phyloP scores from a whole-genome alignment of 1,140 invertebrate genomes.

The Drosophila navojoa region DNA sequence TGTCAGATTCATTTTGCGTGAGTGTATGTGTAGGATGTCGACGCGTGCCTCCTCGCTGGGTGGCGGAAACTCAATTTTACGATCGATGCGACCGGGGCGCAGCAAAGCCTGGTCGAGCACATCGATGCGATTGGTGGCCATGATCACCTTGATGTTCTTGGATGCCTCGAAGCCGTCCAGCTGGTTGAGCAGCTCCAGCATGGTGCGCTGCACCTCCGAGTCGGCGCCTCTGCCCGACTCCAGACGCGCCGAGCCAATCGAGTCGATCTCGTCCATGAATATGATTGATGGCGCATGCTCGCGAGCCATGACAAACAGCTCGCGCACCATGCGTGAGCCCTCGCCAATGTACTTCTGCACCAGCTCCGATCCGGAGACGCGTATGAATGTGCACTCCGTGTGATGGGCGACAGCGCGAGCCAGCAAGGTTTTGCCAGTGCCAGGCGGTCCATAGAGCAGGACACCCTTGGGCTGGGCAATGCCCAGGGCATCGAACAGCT shows the following conservation, averaged over 20 bases:
- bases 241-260: constrained; percentile 92
- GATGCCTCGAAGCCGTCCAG: constrained; percentile 89
- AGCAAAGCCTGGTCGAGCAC: constrained; percentile 94
- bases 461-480: constrained; percentile 62
- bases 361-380: constrained; percentile 89
- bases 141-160: constrained; percentile 91
- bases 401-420: constrained; percentile 87
- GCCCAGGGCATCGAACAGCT: constrained; percentile 50
- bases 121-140: constrained; percentile 91
- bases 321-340: constrained; percentile 87
- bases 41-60: constrained; percentile 91
- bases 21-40: constrained; percentile 90
- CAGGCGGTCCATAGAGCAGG: constrained; percentile 48
- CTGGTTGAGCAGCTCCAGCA: constrained; percentile 90
- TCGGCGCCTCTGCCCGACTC: constrained; percentile 83
- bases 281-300: constrained; percentile 91
- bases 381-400: constrained; percentile 88
- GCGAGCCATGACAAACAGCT: constrained; percentile 46
- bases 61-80: constrained; percentile 91
- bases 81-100: constrained; percentile 93
- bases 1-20: constrained; percentile 91
- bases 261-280: constrained; percentile 92
- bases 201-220: constrained; percentile 91
- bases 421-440: constrained; percentile 48
- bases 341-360: constrained; percentile 91